Evolutionary conservation across 2,797 vertebrate species (phyloP), one percentile per base, ranked within the genome.

Genomic region (Scomberomorus guttatus): DNA sequence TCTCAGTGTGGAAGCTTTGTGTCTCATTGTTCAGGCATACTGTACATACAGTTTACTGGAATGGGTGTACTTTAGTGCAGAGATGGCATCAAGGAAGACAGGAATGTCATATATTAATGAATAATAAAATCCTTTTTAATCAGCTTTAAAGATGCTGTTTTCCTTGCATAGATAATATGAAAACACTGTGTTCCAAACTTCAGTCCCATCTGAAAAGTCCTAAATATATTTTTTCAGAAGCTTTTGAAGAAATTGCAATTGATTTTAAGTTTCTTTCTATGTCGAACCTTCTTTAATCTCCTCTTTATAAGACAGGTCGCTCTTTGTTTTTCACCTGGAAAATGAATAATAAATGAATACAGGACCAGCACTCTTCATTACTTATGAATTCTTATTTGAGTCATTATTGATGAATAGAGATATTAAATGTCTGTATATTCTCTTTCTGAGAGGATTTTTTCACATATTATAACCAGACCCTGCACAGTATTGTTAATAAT

Each of bases 271-370:
- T 80, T 73, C 42, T 57, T 73, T 72, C 65, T 81, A 66, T 82
- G 72, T 82, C 58, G 72, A 88, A 71, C 51, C 63, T 77, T 8
- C 10, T 91, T 92, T 93, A 82, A 84, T 90, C 72, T 88, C 70
- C 83, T 91, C 82, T 84, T 92, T 91, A 87, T 84, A 85, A 82
- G 20, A 82, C 86, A 87, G 88, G 83, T 82, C 85, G 84, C 50
- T 65, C 59, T 85, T 84, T 92, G 86, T 91, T 88, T 91, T 83
- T 50, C 64, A 87, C 87, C 84, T 91, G 71, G 74, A 82, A 86
- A 90, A 83, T 90, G 71, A 94, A 93, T 90, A 90, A 91, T 89
- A 86, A 84, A 91, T 91, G 56, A 89, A 88, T 60, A 55, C 59
- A 81, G 13, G 69, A 77, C 81, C 61, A 77, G 54, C 67, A 79